Percentiles rank a stretch among this genome's conserved stretches.
These are phyloP conservation scores for Phocides pigmalion DNA, from an alignment of 1,140 invertebrate species.

Conservation along the genomic window DNA sequence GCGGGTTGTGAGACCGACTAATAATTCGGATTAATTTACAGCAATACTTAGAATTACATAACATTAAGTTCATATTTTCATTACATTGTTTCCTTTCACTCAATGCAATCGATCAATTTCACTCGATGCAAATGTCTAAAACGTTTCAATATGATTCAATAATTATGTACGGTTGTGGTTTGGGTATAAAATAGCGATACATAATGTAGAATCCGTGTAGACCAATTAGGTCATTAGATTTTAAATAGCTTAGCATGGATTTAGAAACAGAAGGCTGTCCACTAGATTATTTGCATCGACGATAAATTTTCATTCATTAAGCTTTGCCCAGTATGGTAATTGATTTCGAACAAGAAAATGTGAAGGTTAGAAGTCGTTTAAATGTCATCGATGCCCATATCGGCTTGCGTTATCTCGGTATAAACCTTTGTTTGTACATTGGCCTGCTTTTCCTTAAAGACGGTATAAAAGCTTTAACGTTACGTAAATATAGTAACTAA, in stretches of 20 bases:
- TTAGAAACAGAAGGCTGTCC: constrained; percentile 17
- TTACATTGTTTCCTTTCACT: no score
- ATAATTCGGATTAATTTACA: no score
- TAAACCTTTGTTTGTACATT: constrained; percentile 5
- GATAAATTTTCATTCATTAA: constrained; percentile 16
- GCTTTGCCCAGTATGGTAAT: constrained; percentile 16
- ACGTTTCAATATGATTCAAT: no score
- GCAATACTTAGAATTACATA: no score
- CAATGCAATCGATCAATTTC: no score
- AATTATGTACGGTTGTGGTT: no score
- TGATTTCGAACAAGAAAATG: constrained; percentile 30
- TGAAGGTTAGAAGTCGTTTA: constrained; percentile 26
- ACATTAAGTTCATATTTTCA: no score
- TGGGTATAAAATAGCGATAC: background rate
- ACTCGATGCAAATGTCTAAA: no score
- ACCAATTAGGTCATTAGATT: background rate
- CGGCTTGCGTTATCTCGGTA: constrained; percentile 6
- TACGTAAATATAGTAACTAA: background rate
- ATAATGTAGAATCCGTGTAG: background rate
- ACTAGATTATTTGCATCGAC: constrained; percentile 21
- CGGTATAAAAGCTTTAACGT: background rate
- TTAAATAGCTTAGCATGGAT: constrained; percentile 4
- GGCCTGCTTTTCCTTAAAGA: constrained; percentile 11
- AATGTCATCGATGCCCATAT: constrained; percentile 28
- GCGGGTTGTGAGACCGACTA: no score